These are phyloP conservation scores for Delphinus delphis DNA, from an alignment of 2,113 vertebrate species.

Conservation along the genomic window DNA sequence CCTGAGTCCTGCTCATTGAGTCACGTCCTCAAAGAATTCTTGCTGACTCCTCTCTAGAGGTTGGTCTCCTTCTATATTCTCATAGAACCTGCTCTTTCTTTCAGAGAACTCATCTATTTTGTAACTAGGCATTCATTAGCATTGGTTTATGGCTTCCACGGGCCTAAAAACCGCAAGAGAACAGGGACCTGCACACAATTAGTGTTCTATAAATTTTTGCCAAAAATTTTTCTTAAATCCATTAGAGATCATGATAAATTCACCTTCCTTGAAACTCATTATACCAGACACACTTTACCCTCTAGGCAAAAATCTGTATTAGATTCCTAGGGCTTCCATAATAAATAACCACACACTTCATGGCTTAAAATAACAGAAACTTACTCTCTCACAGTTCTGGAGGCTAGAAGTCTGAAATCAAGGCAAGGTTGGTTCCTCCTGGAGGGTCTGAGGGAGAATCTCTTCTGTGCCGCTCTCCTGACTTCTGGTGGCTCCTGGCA, in stretches of 20 bases:
- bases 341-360: background rate
- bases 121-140: background rate
- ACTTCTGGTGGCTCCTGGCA: background rate
- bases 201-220: background rate
- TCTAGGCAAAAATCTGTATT: background rate
- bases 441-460: background rate
- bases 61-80: background rate
- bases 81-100: background rate
- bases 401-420: background rate
- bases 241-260: background rate
- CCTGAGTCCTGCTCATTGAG: background rate
- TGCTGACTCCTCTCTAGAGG: background rate
- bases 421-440: background rate
- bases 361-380: background rate
- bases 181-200: background rate
- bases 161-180: background rate
- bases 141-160: background rate
- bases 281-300: background rate
- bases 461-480: rapidly evolving
- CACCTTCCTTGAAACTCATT: background rate
- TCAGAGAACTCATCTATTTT: background rate
- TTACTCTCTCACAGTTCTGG: background rate
- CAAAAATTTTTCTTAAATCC: background rate
- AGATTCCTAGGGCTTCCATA: background rate
- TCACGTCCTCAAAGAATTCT: background rate